Evolutionary conservation across 2,888 invertebrate genomes (phyloP).

Genomic region (Ceramica pisi): DNA sequence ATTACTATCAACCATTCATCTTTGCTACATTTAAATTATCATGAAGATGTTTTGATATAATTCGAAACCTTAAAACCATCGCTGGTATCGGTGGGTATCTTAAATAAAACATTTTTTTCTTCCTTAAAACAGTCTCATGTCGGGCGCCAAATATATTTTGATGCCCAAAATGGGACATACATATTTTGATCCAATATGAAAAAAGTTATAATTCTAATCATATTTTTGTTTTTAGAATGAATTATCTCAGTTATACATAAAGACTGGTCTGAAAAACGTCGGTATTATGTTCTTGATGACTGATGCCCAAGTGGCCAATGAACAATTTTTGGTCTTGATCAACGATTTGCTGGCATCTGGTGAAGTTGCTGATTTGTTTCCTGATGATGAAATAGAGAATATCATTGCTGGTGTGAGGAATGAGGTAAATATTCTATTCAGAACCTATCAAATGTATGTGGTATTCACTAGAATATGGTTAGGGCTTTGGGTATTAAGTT

Average conservation of each 20-base stretch:
- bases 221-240: slow-evolving; percentile 91
- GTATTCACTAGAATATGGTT: too few species aligned
- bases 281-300: slow-evolving; percentile 99
- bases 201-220: too few species aligned
- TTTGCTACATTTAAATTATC: too few species aligned
- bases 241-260: slow-evolving; percentile 96
- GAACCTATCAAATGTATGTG: too few species aligned
- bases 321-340: slow-evolving; percentile 98
- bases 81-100: too few species aligned
- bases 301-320: slow-evolving; percentile 98
- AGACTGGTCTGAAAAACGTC: slow-evolving; percentile 98
- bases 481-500: too few species aligned
- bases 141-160: background rate
- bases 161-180: slow-evolving; percentile 7
- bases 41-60: too few species aligned
- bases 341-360: slow-evolving; percentile 99
- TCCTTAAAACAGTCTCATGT: too few species aligned
- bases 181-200: background rate
- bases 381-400: slow-evolving; percentile 99
- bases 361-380: slow-evolving; percentile 98
- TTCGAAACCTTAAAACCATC: too few species aligned
- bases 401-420: slow-evolving; percentile 96
- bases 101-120: too few species aligned
- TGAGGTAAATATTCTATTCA: slow-evolving; percentile 90
- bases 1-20: too few species aligned